phyloP scores from a whole-genome alignment of 2,888 invertebrate species.

The Galerucella pusilla region DNA sequence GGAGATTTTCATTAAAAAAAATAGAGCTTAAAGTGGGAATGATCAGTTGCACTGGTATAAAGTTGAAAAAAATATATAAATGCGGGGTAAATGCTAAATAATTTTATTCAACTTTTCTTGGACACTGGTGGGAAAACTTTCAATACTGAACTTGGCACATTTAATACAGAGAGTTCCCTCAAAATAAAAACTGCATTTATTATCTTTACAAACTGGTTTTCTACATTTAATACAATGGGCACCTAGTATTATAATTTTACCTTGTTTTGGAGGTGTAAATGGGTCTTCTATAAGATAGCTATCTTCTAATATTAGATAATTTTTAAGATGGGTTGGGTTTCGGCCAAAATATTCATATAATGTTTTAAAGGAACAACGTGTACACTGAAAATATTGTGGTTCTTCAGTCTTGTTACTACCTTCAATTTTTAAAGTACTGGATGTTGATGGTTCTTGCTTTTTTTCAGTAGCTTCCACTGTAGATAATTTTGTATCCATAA shows the following conservation, averaged over 20 bases:
- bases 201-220: conserved; percentile 76
- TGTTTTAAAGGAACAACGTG: conserved; percentile 74
- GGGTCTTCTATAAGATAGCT: conserved; percentile 88
- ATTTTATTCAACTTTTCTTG: conserved; percentile 71
- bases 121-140: conserved; percentile 77
- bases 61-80: background rate
- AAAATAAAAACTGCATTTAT: conserved; percentile 85
- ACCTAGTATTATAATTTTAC: conserved; percentile 83
- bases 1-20: too few relatives aligned
- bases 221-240: conserved; percentile 78
- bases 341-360: conserved; percentile 81
- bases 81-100: conserved; percentile 36
- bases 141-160: conserved; percentile 73
- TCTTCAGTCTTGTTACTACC: conserved; percentile 30
- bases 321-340: conserved; percentile 78
- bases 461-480: conserved; percentile 2
- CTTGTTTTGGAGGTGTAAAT: conserved; percentile 78
- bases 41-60: background rate
- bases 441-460: conserved; percentile 22
- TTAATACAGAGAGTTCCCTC: conserved; percentile 76
- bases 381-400: conserved; percentile 71
- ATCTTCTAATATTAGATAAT: conserved; percentile 76
- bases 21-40: too few relatives aligned
- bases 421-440: conserved; percentile 25
- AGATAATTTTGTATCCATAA: conserved; percentile 3